Evolutionary conservation across 2,113 vertebrate genomes (phyloP).

Genomic region (Leptodactylus fuscus): DNA sequence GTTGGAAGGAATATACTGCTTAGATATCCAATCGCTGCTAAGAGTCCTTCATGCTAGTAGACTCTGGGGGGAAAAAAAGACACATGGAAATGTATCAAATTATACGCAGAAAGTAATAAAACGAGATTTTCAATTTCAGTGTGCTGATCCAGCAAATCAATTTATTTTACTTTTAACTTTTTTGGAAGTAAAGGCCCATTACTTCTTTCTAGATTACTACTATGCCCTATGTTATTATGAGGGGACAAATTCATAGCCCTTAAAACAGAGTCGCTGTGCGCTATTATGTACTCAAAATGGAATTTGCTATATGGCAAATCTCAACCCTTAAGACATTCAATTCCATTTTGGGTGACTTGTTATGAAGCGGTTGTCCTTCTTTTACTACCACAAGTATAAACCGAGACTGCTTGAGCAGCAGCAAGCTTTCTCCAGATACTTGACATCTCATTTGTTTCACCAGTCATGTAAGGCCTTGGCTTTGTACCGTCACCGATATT

Average conservation of each 20-base stretch:
- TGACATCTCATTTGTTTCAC: neutral
- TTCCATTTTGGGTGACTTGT: slow-evolving; percentile 42
- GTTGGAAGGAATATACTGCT: neutral
- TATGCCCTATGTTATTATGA: slow-evolving; percentile 26
- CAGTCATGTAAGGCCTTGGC: neutral
- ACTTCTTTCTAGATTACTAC: neutral
- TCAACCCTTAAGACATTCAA: slow-evolving; percentile 40
- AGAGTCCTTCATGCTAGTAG: slow-evolving; percentile 20
- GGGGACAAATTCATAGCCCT: slow-evolving; percentile 28
- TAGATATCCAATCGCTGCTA: neutral
- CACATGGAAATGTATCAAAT: neutral
- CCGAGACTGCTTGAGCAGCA: neutral
- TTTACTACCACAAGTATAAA: slow-evolving; percentile 5
- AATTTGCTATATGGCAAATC: slow-evolving; percentile 18
- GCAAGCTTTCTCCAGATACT: neutral
- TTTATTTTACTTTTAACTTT: slow-evolving; percentile 36
- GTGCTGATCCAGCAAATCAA: slow-evolving; percentile 27
- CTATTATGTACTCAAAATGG: slow-evolving; percentile 40
- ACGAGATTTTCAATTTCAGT: neutral
- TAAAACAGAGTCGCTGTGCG: slow-evolving; percentile 1
- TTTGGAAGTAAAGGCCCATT: slow-evolving; percentile 18
- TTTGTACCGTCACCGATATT: neutral
- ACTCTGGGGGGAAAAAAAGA: neutral
- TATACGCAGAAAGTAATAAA: neutral
- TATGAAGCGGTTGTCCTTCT: slow-evolving; percentile 17